Base-by-base conservation (phyloP, 2,797 vertebrate genomes). In the Acipenser transmontanus region DNA sequence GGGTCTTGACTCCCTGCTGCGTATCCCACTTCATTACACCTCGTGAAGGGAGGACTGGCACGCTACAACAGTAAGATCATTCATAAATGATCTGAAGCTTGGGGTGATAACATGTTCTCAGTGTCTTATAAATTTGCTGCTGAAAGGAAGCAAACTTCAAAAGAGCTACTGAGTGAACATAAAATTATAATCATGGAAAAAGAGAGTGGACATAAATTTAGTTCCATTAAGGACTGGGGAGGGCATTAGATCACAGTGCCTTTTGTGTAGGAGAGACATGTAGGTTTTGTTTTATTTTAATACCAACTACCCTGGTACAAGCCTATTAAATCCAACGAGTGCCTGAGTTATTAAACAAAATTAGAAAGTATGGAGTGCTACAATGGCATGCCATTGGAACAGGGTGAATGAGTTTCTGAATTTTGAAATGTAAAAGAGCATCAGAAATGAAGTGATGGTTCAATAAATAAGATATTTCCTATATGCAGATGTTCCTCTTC, bases 251-350 rank as follows among this genome's bases (percentile, higher is more conserved):
- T n/a, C 59, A 60, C 17, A n/a, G 12, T 12, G 1, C 12, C 7
- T n/a, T 12, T n/a, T 60, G 59, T n/a, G 59, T 60, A 12, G 11
- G 59, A 60, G 59, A 60, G 59, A 60, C 10, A 60, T 60, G 59
- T 7, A 14, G 7, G 34, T 34, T 34, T 34, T 34, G 34, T n/a
- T 20, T 60, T 60, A 13, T 60, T 52, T 52, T 52, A 52, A 52
- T 52, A 8, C 12, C 50, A 51, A 11, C 50, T 7, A 51, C 50
- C 7, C 1, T 7, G 50, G 7, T 51, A 11, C 50, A 52, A 52
- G 12, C 8, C 6, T 12, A 52, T 52, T 12, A 52, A 8, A 52
- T 52, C 50, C 50, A 12, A 8, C 8, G 6, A 8, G 50, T 52
- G 12, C 50, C 50, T 8, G 50, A 12, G 50, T 12, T 34, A 34